These are phyloP conservation scores for Oryzias woworae DNA, from an alignment of 2,113 vertebrate genomes.

Conservation along the genomic window DNA sequence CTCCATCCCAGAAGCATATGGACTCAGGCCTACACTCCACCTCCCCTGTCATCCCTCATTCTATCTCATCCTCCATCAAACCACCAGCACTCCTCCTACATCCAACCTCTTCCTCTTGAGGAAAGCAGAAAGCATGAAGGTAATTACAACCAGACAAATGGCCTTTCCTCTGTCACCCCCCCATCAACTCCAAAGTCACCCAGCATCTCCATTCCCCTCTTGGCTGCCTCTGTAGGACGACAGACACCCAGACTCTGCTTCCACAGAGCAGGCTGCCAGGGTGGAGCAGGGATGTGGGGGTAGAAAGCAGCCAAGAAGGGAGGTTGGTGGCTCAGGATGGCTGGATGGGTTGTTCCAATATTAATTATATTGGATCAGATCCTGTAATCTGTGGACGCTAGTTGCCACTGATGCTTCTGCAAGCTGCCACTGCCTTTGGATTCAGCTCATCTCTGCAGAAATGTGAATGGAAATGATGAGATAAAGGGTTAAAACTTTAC, in stretches of 20 bases:
- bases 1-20: slow-evolving; percentile 69
- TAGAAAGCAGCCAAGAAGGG: slow-evolving; percentile 23
- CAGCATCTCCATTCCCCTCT: slow-evolving; percentile 35
- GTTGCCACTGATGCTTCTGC: slow-evolving; percentile 44
- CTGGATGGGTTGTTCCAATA: slow-evolving; percentile 34
- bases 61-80: slow-evolving; percentile 52
- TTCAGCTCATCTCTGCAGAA: not conserved
- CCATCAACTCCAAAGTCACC: slow-evolving; percentile 19
- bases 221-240: slow-evolving; percentile 27
- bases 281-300: slow-evolving; percentile 15
- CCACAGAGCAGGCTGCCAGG: slow-evolving; percentile 25
- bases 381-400: slow-evolving; percentile 57
- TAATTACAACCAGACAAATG: slow-evolving; percentile 66
- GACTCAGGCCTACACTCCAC: slow-evolving; percentile 54
- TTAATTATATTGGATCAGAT: slow-evolving; percentile 62
- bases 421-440: slow-evolving; percentile 46
- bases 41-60: slow-evolving; percentile 56
- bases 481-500: slow-evolving; percentile 50
- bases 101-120: slow-evolving; percentile 38
- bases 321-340: slow-evolving; percentile 34
- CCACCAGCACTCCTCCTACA: slow-evolving; percentile 23
- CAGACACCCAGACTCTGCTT: slow-evolving; percentile 27
- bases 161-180: slow-evolving; percentile 6
- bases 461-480: slow-evolving; percentile 45
- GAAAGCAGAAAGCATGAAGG: slow-evolving; percentile 43